Base-by-base conservation (phyloP, 64 coral and sea anemone species). In the Trachythela sp. region DNA sequence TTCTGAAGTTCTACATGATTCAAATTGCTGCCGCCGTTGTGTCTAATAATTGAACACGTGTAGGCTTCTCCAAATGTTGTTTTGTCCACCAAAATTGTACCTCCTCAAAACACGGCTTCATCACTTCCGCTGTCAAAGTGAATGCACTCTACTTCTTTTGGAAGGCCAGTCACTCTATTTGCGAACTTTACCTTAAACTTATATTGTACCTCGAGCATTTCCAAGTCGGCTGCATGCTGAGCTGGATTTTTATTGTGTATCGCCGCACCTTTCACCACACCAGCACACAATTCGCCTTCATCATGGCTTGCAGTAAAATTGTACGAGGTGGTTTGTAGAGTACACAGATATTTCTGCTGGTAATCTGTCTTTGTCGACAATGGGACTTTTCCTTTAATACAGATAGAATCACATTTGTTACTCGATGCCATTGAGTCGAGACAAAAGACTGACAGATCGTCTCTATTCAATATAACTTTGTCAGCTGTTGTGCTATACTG, bases 1-100 rank as follows among this genome's bases (percentile, higher is more conserved):
- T 91, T 91, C 58, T 91, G 90, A 48, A 91, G 84, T 70, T 91
- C 90, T 9, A 91, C 90, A 40, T 60, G 39, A 52, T 91, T 91
- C 40, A 70, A 54, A 35, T 86, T 86, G 54, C 90, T 91, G 39
- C 76, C 77, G 13, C 90, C 90, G 36, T 50, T 85, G 49, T 86
- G 45, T 36, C 84, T 50, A 51, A 37, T 86, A 33, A 39, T 39
- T 70, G 58, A 17, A 70, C n/a, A 8, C 17, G 51, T 60, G 90
- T 86, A 36, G 84, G 38, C 76, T 48, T 45, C 45, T 41, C 32
- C 4, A 91, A 43, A 30, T 91, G 84, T 37, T 56, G 15, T 68
- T 48, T 76, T 17, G 90, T 86, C 90, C 90, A 91, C 84, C 85
- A 77, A 51, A 91, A 91, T 37, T 91, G 90, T 18, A 91, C 64